phyloP scores from a whole-genome alignment of 2,888 invertebrate species.

The Drosophila cognata region DNA sequence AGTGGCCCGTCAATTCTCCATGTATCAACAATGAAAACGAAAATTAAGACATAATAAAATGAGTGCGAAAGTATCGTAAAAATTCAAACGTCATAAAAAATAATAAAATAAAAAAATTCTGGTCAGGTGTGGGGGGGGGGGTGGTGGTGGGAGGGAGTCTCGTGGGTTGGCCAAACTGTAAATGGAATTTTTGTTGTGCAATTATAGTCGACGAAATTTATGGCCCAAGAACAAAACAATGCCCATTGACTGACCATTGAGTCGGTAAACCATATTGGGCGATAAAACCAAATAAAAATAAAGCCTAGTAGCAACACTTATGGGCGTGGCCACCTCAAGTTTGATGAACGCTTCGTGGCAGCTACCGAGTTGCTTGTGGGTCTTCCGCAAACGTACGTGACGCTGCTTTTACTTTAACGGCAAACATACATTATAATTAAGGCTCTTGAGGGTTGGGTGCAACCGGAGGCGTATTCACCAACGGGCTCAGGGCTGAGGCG shows the following conservation, averaged over 20 bases:
- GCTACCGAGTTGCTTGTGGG: constrained; percentile 13
- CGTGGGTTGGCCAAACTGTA: constrained; percentile 13
- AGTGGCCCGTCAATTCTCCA: constrained; percentile 15
- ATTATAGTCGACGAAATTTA: constrained; percentile 50
- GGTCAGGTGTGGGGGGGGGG: not conserved
- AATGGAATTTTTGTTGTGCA: constrained; percentile 43
- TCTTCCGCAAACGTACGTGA: constrained; percentile 56
- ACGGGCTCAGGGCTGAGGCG: constrained; percentile 38
- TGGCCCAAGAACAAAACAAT: constrained; percentile 48
- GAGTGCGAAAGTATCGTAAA: constrained; percentile 53
- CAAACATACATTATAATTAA: constrained; percentile 78
- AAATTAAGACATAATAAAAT: constrained; percentile 50
- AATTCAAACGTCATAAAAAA: constrained; percentile 69
- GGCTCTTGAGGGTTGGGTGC: constrained; percentile 11
- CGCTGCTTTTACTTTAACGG: constrained; percentile 67
- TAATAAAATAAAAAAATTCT: constrained; percentile 51
- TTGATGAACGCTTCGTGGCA: constrained; percentile 49
- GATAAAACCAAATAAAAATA: constrained; percentile 65
- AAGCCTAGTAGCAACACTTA: constrained; percentile 49
- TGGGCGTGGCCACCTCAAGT: constrained; percentile 43
- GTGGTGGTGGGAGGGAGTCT: not conserved
- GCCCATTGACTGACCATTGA: constrained; percentile 39
- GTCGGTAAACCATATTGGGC: constrained; percentile 65
- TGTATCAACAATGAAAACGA: constrained; percentile 37
- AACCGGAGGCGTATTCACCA: constrained; percentile 37